phyloP scores from a whole-genome alignment of 2,113 vertebrate genomes.

The Helogale parvula region DNA sequence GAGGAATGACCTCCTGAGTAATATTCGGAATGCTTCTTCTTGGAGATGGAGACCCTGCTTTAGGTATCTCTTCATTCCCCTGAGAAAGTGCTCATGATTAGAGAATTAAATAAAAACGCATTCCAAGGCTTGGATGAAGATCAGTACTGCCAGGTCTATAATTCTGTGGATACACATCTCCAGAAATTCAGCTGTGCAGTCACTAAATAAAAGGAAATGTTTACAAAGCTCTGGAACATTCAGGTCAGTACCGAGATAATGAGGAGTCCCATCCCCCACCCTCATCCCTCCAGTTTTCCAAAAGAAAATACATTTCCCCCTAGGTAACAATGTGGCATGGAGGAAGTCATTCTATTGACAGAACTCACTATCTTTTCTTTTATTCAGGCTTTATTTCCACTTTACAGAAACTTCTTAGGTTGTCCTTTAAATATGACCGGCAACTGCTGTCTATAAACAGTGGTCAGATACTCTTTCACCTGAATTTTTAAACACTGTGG shows the following conservation, averaged over 20 bases:
- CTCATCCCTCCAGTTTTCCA: neutral
- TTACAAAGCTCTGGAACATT: neutral
- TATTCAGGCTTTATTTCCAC: neutral
- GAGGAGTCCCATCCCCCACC: too few relatives aligned
- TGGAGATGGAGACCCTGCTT: neutral
- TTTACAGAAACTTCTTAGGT: neutral
- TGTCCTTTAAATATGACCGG: constrained; percentile 20
- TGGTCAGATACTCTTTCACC: neutral
- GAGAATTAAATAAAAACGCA: neutral
- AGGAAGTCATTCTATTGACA: neutral
- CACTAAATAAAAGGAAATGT: neutral
- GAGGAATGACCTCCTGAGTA: neutral
- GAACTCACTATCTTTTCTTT: neutral
- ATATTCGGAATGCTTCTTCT: neutral
- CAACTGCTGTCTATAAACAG: neutral
- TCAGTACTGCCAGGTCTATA: neutral
- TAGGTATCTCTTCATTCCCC: neutral
- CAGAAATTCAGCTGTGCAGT: neutral
- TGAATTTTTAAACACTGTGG: neutral
- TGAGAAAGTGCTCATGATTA: neutral
- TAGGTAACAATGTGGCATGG: neutral
- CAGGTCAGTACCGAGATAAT: rapidly evolving
- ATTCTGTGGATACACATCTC: neutral
- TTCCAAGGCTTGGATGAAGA: neutral
- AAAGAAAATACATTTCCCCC: neutral